Base-by-base conservation (phyloP, 2,797 vertebrate genomes). In the Smutsia gigantea region DNA sequence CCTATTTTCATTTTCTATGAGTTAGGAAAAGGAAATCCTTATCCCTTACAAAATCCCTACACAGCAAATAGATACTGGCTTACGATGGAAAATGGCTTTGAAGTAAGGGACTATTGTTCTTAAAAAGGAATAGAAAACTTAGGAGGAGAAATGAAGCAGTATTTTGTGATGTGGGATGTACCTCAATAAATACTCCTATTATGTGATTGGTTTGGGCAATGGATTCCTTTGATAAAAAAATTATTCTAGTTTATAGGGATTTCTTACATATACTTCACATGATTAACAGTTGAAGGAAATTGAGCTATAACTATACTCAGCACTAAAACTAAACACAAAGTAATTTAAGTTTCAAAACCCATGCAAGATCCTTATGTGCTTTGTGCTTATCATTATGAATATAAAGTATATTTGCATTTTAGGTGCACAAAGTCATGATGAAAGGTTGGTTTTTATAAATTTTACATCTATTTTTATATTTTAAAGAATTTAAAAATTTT, bases 1-100 rank as follows among this genome's bases (percentile, higher is more conserved):
- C 79, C 84, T 95, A 95, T 85, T 78, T 78, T 90, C 25, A 69
- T 81, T 95, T 86, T 83, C 69, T 77, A 15, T 81, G 46, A 90
- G 9, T 68, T 95, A 46, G 79, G 53, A 94, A 90, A 93, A 96
- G 39, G 95, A 85, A 81, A 90, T 71, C 29, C 18, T 42, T 31
- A 81, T 90, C 29, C 37, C 25, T 94, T 87, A 55, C 51, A 69
- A 82, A 72, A 39, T 39, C 39, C 5, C 39, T 7, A 39, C 25
- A 68, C 25, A 57, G 59, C 14, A 42, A 63, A 79, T 85, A 69
- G n/a, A 94, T 77, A 59, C 31, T 88, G 57, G 42, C 39, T 82
- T 71, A 51, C 37, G 57, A 59, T 34, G 25, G 72, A 68, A 85
- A 74, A 53, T 69, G 51, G 12, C 46, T 91, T 82, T 83, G 51